Conservation (phyloP, 2,113 vertebrate species). For the Mesocricetus auratus region DNA sequence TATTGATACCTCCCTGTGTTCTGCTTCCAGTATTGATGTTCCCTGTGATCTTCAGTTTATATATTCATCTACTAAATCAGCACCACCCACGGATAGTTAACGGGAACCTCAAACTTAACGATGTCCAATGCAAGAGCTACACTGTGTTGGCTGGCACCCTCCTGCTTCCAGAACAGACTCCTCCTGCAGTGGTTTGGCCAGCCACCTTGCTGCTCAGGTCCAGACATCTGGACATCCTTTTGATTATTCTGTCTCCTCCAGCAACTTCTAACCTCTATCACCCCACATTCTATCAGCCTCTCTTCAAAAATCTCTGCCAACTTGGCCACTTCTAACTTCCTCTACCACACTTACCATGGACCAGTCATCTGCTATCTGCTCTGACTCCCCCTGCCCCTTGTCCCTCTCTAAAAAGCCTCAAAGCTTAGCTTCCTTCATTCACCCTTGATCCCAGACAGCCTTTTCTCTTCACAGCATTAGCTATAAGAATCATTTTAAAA, state of each 20-base stretch:
- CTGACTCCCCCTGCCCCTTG: neutral
- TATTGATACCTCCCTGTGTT: neutral
- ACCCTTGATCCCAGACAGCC: neutral
- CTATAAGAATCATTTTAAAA: neutral
- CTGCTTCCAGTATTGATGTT: neutral
- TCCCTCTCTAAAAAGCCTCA: neutral
- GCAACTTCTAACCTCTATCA: neutral
- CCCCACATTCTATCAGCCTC: neutral
- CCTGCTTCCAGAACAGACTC: neutral
- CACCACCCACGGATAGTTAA: neutral
- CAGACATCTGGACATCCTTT: neutral
- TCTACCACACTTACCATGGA: neutral
- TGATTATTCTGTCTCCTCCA: slow-evolving; percentile 12
- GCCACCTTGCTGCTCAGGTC: neutral
- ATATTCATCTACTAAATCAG: neutral
- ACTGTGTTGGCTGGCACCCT: neutral
- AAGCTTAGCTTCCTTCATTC: neutral
- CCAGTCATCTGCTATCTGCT: neutral
- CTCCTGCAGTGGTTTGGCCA: neutral
- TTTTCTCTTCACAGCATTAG: neutral
- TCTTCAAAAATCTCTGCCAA: neutral
- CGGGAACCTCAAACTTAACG: neutral
- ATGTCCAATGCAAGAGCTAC: neutral
- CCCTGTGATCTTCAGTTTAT: neutral
- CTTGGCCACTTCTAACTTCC: neutral